Conservation (phyloP, 2,888 invertebrate species). For the Pyrrhia umbra region DNA sequence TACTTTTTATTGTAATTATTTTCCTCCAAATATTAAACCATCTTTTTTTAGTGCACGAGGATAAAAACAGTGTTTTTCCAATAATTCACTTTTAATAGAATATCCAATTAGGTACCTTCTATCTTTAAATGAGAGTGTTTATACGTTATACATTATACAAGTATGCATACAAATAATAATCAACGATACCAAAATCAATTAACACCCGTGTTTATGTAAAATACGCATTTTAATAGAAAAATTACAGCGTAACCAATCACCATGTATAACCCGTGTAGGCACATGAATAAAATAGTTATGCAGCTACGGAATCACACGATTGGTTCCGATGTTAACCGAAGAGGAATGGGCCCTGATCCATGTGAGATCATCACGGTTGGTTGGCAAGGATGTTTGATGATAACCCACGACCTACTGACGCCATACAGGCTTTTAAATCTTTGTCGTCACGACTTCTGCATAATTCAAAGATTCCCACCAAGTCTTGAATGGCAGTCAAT, state of each 20-base stretch:
- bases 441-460: constrained; percentile 55
- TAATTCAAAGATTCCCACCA: constrained; percentile 44
- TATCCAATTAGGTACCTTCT: no score
- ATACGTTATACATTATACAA: not conserved
- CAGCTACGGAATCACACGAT: constrained; percentile 22
- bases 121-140: no score
- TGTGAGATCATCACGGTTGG: constrained; percentile 64
- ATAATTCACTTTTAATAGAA: no score
- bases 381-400: constrained; percentile 61
- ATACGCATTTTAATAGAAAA: constrained; percentile 12
- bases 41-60: no score
- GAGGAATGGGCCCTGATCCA: constrained; percentile 42
- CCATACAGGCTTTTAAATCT: constrained; percentile 47
- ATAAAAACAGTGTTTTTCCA: no score
- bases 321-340: constrained; percentile 21
- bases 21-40: no score
- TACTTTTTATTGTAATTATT: no score
- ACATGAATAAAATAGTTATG: constrained; percentile 1
- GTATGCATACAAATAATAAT: not conserved
- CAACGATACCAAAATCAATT: constrained; percentile 7
- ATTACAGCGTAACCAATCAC: constrained; percentile 22
- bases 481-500: constrained; percentile 21
- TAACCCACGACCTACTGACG: constrained; percentile 62
- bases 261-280: constrained; percentile 11
- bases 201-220: constrained; percentile 3